Conservation (phyloP, 2,797 vertebrate genomes). For the Odontamblyopus lacepedii region DNA sequence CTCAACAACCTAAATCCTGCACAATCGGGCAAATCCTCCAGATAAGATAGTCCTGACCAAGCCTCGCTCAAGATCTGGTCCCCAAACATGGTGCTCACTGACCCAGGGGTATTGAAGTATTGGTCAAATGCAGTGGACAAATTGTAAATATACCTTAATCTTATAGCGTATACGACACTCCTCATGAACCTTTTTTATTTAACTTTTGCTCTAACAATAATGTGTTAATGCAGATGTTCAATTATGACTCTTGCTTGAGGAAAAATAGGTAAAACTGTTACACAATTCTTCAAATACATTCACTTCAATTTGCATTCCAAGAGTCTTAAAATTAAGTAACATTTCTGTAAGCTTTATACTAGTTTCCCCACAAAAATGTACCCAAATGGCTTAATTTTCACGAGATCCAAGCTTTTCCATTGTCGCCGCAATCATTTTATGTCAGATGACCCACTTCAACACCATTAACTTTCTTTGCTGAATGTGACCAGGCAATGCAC, state of each 20-base stretch:
- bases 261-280: not conserved
- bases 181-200: not conserved
- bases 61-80: no score
- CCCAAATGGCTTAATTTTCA: constrained; percentile 57
- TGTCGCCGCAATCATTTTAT: constrained; percentile 61
- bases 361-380: constrained; percentile 45
- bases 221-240: not conserved
- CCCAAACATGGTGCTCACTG: no score
- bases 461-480: constrained; percentile 71
- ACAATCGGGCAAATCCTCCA: no score
- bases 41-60: no score
- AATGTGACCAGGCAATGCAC: constrained; percentile 54
- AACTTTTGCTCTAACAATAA: not conserved
- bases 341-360: constrained; percentile 19
- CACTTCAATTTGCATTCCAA: not conserved
- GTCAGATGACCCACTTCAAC: constrained; percentile 68
- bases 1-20: no score
- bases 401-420: constrained; percentile 64
- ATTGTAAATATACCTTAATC: no score
- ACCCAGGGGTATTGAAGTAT: no score
- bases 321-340: constrained; percentile 12
- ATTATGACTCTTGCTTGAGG: no score
- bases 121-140: no score
- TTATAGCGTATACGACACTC: not conserved
- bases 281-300: not conserved